A percentile compares a stretch with the other conserved stretches of the same genome.
Evolutionary conservation across 2,113 vertebrate species (phyloP).

Genomic region (Platichthys stellatus): DNA sequence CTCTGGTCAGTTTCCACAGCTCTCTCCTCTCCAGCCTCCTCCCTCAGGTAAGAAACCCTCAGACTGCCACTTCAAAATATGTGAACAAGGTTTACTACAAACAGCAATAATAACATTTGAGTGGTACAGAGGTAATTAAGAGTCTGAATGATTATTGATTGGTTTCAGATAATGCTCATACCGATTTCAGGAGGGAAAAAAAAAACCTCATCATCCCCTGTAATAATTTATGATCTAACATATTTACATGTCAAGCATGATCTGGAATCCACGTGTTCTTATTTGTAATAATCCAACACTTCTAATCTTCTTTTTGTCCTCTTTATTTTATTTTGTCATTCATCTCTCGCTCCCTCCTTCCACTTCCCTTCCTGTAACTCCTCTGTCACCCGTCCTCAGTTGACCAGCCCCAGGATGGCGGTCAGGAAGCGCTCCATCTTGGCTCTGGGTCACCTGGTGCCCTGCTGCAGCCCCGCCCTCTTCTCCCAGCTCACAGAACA

Average conservation of each 20-base stretch:
- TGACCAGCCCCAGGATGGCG: constrained; percentile 91
- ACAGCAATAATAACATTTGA: too few species aligned
- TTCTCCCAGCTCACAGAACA: constrained; percentile 92
- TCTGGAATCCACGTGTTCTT: background rate
- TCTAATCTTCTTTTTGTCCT: background rate
- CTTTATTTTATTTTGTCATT: background rate
- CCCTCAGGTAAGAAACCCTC: constrained; percentile 73
- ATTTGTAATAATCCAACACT: background rate
- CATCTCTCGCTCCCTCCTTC: background rate
- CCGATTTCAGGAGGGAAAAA: too few species aligned
- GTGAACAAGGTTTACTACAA: too few species aligned
- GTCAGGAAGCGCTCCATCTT: constrained; percentile 93
- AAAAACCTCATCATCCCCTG: too few species aligned
- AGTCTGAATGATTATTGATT: too few species aligned
- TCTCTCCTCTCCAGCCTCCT: constrained; percentile 92
- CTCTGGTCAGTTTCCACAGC: constrained; percentile 89
- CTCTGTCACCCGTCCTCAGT: constrained; percentile 56
- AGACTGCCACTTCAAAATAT: too few species aligned
- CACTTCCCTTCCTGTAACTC: background rate
- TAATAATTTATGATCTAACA: too few species aligned
- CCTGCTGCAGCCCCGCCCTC: constrained; percentile 88
- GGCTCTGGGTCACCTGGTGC: constrained; percentile 91
- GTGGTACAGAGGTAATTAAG: too few species aligned
- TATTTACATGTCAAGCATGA: too few species aligned
- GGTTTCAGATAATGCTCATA: too few species aligned